Percentiles rank a stretch among this genome's conserved stretches.
phyloP scores from a whole-genome alignment of 2,888 invertebrate genomes.

The Campopleginae sp. region DNA sequence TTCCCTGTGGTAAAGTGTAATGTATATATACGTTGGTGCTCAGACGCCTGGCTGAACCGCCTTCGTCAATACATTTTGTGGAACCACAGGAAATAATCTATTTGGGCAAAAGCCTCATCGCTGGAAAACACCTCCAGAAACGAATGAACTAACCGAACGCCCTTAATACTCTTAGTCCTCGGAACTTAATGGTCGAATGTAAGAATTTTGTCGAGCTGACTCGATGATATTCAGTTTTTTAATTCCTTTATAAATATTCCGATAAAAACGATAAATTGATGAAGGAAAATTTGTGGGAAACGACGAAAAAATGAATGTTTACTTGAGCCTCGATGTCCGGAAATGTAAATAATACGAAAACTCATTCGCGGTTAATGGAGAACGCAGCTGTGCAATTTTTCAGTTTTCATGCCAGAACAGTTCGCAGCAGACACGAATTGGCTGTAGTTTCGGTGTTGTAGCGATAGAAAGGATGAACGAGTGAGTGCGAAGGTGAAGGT shows the following conservation, averaged over 20 bases:
- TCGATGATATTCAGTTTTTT: not conserved
- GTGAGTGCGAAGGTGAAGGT: conserved; percentile 50
- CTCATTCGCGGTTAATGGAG: conserved; percentile 60
- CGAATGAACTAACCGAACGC: not conserved
- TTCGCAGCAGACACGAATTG: conserved; percentile 6
- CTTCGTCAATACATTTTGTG: conserved; percentile 31
- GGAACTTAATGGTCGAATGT: not conserved
- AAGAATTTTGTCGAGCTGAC: not conserved
- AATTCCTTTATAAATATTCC: too few relatives aligned
- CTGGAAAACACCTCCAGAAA: not conserved
- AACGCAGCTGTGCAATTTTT: conserved; percentile 55
- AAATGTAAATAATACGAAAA: conserved; percentile 62
- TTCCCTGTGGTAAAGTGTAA: conserved; percentile 44
- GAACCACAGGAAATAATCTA: conserved; percentile 15
- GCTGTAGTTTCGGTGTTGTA: not conserved
- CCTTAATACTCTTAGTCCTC: not conserved
- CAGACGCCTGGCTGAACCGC: conserved; percentile 36
- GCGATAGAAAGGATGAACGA: conserved; percentile 10
- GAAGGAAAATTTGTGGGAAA: conserved; percentile 3
- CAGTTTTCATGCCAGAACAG: conserved; percentile 42
- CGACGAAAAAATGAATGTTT: conserved; percentile 2
- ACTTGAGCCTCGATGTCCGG: not conserved
- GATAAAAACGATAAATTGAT: not conserved
- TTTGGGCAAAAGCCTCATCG: not conserved
- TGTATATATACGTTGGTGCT: conserved; percentile 42